Base-by-base conservation (phyloP, 2,113 vertebrate genomes). In the Athene noctua region DNA sequence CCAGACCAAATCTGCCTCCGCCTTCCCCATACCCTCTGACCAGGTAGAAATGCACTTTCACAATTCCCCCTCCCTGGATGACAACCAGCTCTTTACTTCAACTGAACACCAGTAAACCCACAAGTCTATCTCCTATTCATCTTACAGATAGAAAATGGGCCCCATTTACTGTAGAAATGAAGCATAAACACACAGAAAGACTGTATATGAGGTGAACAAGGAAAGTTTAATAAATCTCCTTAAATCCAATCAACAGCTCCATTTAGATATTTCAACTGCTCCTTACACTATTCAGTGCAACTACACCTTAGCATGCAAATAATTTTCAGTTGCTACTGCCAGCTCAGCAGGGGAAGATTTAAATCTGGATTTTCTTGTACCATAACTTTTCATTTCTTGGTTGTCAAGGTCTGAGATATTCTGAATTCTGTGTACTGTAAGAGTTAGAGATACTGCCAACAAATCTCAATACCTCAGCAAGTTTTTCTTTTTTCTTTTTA, bases 311-410 rank as follows among this genome's bases (percentile, higher is more conserved):
- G 79, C 91, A 84, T 10, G 57, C 83, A 92, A 87, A 70, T 87
- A 92, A 95, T 92, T 92, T 51, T 59, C 77, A 89, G 63, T 27
- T 89, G 42, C 78, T 86, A 80, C 67, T 86, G 91, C 91, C 94
- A 95, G 95, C 96, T 96, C 95, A 91, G 96, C 91, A 86, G 93
- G 84, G 77, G 34, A 92, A 92, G 96, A 96, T 96, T 96, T 96
- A 96, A 96, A 94, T 55, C 91, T 67, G 90, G 89, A 96, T 94
- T 94, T 97, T 89, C 93, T 92, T 46, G 23, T 67, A 87, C 92
- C 78, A 82, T 96, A 96, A 95, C 94, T 96, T 95, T 46, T 89
- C 80, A 89, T 82, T 96, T 95, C 89, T 95, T 95, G 87, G 80
- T 87, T 96, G 95, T 96, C 96, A 96, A 85, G 78, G 84, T 51